Evolutionary conservation across 2,797 vertebrate genomes (phyloP).

Genomic region (Pogoniulus pusillus): DNA sequence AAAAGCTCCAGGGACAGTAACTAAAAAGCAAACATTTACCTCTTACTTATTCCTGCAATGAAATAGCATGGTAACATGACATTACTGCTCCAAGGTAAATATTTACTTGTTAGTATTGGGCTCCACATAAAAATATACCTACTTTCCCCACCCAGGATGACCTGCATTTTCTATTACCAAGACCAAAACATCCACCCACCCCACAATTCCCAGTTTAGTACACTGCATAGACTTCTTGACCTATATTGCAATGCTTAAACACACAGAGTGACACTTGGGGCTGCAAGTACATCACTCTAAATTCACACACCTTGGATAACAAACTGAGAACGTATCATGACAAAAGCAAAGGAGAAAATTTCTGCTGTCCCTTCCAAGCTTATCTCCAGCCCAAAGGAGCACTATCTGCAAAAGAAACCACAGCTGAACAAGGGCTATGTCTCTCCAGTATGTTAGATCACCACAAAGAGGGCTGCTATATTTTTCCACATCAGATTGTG

Average conservation of each 20-base stretch:
- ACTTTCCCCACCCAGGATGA: constrained; percentile 44
- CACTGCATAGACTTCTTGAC: background rate
- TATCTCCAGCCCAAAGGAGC: background rate
- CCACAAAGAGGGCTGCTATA: background rate
- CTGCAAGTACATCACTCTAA: background rate
- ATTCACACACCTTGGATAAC: background rate
- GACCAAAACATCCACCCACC: constrained; percentile 60
- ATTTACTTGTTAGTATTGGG: constrained; percentile 60
- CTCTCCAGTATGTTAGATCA: background rate
- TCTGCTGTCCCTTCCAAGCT: background rate
- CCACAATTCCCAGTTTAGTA: constrained; percentile 31
- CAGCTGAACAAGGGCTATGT: background rate
- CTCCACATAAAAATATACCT: constrained; percentile 52
- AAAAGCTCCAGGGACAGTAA: constrained; percentile 29
- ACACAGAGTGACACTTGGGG: background rate
- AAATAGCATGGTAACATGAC: constrained; percentile 34
- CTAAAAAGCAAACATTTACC: constrained; percentile 50
- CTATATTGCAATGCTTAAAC: background rate
- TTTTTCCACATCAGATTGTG: background rate
- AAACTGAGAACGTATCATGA: background rate
- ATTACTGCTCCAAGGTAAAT: constrained; percentile 48
- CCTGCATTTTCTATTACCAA: constrained; percentile 50
- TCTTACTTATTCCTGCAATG: constrained; percentile 50
- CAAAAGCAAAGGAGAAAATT: background rate
- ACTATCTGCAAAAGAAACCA: background rate